Evolutionary conservation across 23 tunicate genomes (phyloP), one percentile per base, ranked within the genome.

Genomic region (Halocynthia aurantium): DNA sequence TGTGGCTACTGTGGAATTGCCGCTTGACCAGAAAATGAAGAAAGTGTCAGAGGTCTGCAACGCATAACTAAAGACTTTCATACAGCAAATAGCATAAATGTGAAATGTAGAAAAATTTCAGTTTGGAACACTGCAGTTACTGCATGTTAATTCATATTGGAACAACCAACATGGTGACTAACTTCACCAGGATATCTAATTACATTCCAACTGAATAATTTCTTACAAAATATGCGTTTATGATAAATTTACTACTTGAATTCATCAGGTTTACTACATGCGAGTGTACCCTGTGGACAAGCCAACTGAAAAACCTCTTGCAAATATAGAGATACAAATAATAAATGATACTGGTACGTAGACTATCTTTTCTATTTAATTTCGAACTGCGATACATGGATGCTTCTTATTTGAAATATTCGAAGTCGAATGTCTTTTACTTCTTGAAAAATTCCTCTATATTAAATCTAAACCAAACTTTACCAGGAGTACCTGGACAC

Each of bases 401-500:
- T 60, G 17, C 17, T 60, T 1, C 17, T 60, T 60, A n/a, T 60
- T n/a, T 15, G n/a, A 15, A 15, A 15, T 60, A 15, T 60, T 2
- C 17, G 17, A 60, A 15, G n/a, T 60, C n/a, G 2, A 60, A 60
- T n/a, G 2, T 15, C 2, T n/a, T n/a, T 4, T 4, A 60, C 64
- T 60, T 60, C 17, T 15, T n/a, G 17, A 15, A 60, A n/a, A 15
- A 15, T 15, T 15, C 64, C n/a, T 15, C 64, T 60, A 60, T 15
- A 60, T 15, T 15, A 15, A 60, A 60, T 15, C 17, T 60, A 4
- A 15, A 15, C 64, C n/a, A 60, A 60, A 15, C n/a, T 72, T 12
- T 50, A 10, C 19, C 50, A 86, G 97, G 99, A 52, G 88, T 86
- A 62, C 99, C 99, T 20, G 96, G 96, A 20, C 77, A 95, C 18